phyloP scores from a whole-genome alignment of 2,888 invertebrate species.

The Hirtodrosophila confusa region DNA sequence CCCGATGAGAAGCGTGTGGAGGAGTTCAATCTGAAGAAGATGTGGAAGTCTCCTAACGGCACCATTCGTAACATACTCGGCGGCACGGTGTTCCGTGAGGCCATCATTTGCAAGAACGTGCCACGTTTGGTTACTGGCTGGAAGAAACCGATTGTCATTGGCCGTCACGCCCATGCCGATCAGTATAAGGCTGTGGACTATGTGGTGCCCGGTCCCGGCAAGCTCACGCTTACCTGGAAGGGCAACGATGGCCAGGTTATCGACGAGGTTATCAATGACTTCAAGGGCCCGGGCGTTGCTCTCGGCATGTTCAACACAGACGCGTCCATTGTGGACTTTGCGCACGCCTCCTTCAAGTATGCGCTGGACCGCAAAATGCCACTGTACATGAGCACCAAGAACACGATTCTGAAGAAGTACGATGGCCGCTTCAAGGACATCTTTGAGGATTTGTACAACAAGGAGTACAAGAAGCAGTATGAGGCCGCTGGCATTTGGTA shows the following conservation, averaged over 20 bases:
- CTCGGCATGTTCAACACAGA: slow-evolving; percentile 99
- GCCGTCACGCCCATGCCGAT: slow-evolving; percentile 99
- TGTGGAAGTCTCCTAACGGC: slow-evolving; percentile 96
- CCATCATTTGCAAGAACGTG: slow-evolving; percentile 96
- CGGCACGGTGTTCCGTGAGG: slow-evolving; percentile 90
- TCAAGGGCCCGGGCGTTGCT: slow-evolving; percentile 94
- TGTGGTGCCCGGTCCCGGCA: slow-evolving; percentile 95
- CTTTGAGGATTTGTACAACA: slow-evolving; percentile 97
- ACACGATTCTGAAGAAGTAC: slow-evolving; percentile 97
- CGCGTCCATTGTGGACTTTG: slow-evolving; percentile 96
- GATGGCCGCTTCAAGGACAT: slow-evolving; percentile 99
- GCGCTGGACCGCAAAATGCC: slow-evolving; percentile 94
- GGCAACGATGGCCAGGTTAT: slow-evolving; percentile 86
- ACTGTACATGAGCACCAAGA: slow-evolving; percentile 97
- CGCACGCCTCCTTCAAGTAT: slow-evolving; percentile 96
- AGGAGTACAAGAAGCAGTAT: slow-evolving; percentile 92
- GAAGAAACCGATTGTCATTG: slow-evolving; percentile 98
- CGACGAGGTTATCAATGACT: slow-evolving; percentile 92
- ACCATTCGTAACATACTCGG: slow-evolving; percentile 95
- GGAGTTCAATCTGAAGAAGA: slow-evolving; percentile 93
- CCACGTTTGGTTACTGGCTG: slow-evolving; percentile 97
- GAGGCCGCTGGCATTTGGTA: slow-evolving; percentile 97
- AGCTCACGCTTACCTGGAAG: slow-evolving; percentile 91
- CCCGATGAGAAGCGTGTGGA: slow-evolving; percentile 98
- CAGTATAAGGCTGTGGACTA: slow-evolving; percentile 99